Conservation (phyloP, 2,797 vertebrate genomes). For the Vespertilio murinus region DNA sequence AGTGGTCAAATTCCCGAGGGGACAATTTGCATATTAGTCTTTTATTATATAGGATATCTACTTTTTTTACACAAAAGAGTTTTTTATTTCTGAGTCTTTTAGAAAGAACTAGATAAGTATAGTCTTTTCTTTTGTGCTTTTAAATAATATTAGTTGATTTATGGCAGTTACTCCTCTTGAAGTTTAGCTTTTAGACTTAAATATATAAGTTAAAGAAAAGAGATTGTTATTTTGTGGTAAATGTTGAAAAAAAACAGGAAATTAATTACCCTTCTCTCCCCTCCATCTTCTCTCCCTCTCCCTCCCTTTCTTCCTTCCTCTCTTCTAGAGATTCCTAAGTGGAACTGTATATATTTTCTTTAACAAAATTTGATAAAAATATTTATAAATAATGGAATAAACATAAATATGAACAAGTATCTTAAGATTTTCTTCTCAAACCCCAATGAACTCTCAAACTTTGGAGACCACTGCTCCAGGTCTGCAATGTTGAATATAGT, state of each 20-base stretch:
- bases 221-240: conserved; percentile 52
- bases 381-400: not conserved
- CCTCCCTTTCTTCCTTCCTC: not conserved
- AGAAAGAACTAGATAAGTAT: not conserved
- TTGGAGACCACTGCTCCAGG: not conserved
- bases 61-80: not conserved
- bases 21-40: no score
- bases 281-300: not conserved
- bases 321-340: conserved; percentile 6
- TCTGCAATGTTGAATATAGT: not conserved
- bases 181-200: conserved; percentile 51
- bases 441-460: not conserved
- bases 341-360: not conserved
- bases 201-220: conserved; percentile 52
- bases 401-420: not conserved
- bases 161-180: not conserved
- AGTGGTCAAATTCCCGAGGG: no score
- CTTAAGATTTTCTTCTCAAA: not conserved
- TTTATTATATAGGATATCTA: not conserved
- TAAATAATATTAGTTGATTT: not conserved
- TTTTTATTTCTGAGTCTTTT: conserved; percentile 16
- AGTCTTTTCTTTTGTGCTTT: conserved; percentile 1
- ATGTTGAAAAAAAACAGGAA: conserved; percentile 39
- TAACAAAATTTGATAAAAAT: conserved; percentile 2
- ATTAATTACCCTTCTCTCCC: not conserved